Conservation (phyloP, 1,140 invertebrate genomes). For the Leguminivora glycinivorella region DNA sequence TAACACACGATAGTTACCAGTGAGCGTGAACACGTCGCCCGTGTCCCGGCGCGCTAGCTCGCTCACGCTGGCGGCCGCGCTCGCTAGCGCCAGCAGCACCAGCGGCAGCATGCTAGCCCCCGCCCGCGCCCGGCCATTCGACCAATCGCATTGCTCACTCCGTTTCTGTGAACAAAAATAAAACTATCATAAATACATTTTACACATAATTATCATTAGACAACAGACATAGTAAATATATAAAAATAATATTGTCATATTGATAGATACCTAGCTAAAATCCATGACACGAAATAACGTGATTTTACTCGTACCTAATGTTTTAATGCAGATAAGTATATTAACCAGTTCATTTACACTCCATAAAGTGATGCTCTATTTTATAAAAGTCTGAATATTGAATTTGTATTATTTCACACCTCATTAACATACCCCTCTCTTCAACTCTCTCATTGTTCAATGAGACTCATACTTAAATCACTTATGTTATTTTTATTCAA, state of each 20-base stretch:
- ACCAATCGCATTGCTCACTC: slow-evolving; percentile 41
- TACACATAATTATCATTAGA: too few relatives aligned
- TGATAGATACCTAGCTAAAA: too few relatives aligned
- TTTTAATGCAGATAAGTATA: too few relatives aligned
- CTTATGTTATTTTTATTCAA: not conserved
- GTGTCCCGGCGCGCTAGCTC: slow-evolving; percentile 49
- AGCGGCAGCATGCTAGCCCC: slow-evolving; percentile 66
- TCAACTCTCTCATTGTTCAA: not conserved
- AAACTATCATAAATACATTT: too few relatives aligned
- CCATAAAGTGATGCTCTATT: not conserved
- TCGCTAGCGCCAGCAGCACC: slow-evolving; percentile 49
- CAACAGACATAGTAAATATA: too few relatives aligned
- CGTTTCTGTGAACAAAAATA: not conserved
- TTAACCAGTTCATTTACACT: not conserved
- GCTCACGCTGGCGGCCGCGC: slow-evolving; percentile 54
- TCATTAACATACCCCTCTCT: not conserved
- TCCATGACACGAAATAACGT: too few relatives aligned
- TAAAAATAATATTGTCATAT: too few relatives aligned
- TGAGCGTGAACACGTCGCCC: slow-evolving; percentile 19
- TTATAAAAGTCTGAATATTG: not conserved
- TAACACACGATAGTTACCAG: not conserved
- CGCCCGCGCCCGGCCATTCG: slow-evolving; percentile 41
- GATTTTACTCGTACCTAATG: too few relatives aligned
- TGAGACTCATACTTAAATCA: not conserved
- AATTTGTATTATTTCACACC: not conserved